Evolutionary conservation across 1,140 invertebrate genomes (phyloP).

Genomic region (Saccostrea cuccullata): DNA sequence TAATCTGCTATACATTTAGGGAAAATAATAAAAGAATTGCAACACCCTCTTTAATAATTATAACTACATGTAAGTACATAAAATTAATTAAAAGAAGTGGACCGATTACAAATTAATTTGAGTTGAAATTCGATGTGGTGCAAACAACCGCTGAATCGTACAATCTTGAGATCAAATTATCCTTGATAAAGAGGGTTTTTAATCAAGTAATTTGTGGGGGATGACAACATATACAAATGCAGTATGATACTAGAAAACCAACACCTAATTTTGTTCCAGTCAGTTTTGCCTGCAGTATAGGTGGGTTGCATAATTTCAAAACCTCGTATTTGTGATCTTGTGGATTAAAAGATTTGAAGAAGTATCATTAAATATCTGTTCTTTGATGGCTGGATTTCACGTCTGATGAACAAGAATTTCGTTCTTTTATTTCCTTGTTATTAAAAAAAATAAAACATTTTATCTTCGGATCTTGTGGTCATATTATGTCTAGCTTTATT

Average conservation of each 20-base stretch:
- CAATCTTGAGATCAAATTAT: background rate
- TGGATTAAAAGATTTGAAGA: background rate
- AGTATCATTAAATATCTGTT: background rate
- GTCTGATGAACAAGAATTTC: background rate
- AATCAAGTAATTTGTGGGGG: background rate
- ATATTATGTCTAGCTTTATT: background rate
- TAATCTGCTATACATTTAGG: too few species aligned
- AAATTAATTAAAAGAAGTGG: too few species aligned
- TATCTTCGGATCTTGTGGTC: background rate
- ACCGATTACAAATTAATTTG: too few species aligned
- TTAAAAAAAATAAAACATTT: background rate
- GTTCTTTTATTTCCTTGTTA: background rate
- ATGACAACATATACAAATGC: background rate
- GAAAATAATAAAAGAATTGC: too few species aligned
- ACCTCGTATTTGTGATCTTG: background rate
- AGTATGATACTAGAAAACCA: background rate
- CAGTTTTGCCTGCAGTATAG: background rate
- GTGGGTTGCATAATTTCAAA: constrained; percentile 2
- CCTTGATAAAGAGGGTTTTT: background rate
- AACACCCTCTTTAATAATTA: too few species aligned
- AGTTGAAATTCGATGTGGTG: background rate
- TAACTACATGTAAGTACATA: too few species aligned
- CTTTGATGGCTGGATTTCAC: background rate
- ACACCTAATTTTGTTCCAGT: background rate
- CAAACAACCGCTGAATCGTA: background rate